A percentile compares a stretch with the other conserved stretches of the same genome.
Conservation (phyloP, 2,797 vertebrate genomes). For the Remorina albescens region DNA sequence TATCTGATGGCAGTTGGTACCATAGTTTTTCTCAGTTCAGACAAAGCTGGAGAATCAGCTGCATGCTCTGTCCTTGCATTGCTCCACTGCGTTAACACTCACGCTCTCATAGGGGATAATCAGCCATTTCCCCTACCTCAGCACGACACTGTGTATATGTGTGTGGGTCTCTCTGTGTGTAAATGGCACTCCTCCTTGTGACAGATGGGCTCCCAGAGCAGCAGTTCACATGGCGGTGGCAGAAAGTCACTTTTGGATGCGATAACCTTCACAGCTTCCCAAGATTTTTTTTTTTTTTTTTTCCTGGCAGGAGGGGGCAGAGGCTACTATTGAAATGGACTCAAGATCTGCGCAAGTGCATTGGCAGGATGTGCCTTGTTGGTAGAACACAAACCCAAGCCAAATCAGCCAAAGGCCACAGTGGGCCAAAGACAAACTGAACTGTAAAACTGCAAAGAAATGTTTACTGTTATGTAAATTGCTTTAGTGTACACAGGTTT, state of each 20-base stretch:
- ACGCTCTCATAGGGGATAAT: slow-evolving; percentile 63
- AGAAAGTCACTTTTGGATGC: slow-evolving; percentile 75
- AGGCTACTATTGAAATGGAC: slow-evolving; percentile 48
- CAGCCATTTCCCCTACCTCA: slow-evolving; percentile 72
- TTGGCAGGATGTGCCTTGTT: slow-evolving; percentile 45
- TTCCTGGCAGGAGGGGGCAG: neutral
- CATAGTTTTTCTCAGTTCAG: slow-evolving; percentile 43
- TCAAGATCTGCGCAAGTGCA: slow-evolving; percentile 63
- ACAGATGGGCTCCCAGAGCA: slow-evolving; percentile 79
- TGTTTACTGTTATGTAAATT: slow-evolving; percentile 68
- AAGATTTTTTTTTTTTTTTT: slow-evolving; percentile 42
- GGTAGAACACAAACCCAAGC: slow-evolving; percentile 41
- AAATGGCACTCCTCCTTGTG: slow-evolving; percentile 60
- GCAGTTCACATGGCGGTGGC: slow-evolving; percentile 64
- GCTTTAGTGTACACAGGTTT: slow-evolving; percentile 54
- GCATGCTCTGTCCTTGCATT: slow-evolving; percentile 56
- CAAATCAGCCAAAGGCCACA: slow-evolving; percentile 42
- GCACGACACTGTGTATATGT: slow-evolving; percentile 59
- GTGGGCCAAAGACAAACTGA: slow-evolving; percentile 47
- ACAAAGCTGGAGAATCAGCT: slow-evolving; percentile 55
- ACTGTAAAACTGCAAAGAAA: slow-evolving; percentile 48
- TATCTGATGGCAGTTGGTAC: slow-evolving; percentile 29
- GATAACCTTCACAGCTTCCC: slow-evolving; percentile 71
- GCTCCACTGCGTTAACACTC: slow-evolving; percentile 59
- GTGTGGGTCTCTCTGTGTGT: slow-evolving; percentile 37